Evolutionary conservation across 2,113 vertebrate species (phyloP).

Genomic region (Pygoscelis adeliae): DNA sequence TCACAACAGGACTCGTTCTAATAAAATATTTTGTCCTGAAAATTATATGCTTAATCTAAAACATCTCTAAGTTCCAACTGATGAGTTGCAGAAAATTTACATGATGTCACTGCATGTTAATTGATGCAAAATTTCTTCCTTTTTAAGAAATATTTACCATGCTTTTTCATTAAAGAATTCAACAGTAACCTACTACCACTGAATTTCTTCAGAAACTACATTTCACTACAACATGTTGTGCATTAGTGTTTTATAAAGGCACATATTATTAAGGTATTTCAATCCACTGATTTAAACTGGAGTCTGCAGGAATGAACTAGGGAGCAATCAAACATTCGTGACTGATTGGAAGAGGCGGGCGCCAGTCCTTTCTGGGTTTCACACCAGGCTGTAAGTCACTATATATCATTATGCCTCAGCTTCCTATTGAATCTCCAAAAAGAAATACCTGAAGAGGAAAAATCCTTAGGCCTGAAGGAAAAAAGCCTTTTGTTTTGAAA

Average conservation of each 20-base stretch:
- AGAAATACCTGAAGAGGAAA: not conserved
- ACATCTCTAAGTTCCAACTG: not conserved
- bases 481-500: conserved; percentile 41
- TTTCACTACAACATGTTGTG: not conserved
- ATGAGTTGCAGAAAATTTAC: not conserved
- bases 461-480: not conserved
- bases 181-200: not conserved
- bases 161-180: not conserved
- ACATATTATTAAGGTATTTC: not conserved
- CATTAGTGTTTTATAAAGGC: not conserved
- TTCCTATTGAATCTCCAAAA: not conserved
- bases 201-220: not conserved
- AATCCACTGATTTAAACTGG: not conserved
- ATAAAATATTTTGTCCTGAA: not conserved
- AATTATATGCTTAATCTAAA: not conserved
- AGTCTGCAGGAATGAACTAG: not conserved
- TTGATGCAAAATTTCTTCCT: not conserved
- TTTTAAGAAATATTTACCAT: not conserved
- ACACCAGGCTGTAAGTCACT: not conserved
- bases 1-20: not conserved
- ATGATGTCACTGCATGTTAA: not conserved
- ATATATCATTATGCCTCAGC: not conserved
- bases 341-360: not conserved
- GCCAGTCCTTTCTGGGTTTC: not conserved
- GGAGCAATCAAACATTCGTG: not conserved